These are phyloP conservation scores for Athene cunicularia DNA, from an alignment of 2,113 vertebrate genomes.

Conservation along the genomic window DNA sequence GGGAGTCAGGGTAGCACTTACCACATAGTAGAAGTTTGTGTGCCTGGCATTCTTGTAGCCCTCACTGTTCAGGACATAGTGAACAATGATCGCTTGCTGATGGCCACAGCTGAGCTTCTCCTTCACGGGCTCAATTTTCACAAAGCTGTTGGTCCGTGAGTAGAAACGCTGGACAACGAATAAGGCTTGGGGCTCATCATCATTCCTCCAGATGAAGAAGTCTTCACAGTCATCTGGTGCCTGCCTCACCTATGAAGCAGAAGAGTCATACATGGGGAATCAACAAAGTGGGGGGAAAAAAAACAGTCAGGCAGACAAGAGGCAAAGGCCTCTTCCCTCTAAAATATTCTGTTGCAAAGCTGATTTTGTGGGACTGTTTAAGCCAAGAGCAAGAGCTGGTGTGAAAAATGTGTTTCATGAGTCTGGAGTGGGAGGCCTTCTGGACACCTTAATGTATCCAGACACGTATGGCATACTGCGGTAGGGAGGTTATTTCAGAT, in stretches of 20 bases:
- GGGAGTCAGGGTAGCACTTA: slow-evolving; percentile 9
- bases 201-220: slow-evolving; percentile 9
- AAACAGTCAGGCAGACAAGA: not conserved
- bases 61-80: slow-evolving; percentile 58
- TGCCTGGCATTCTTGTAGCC: not conserved
- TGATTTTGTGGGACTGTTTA: not conserved
- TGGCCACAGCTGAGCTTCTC: slow-evolving; percentile 67
- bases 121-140: slow-evolving; percentile 53
- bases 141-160: slow-evolving; percentile 71
- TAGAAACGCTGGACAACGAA: slow-evolving; percentile 65
- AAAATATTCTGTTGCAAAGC: not conserved
- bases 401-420: not conserved
- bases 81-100: not conserved
- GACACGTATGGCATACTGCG: not conserved
- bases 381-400: not conserved
- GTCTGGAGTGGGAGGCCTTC: accelerated
- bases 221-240: slow-evolving; percentile 50
- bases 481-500: not conserved
- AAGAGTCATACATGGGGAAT: not conserved
- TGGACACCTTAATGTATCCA: not conserved
- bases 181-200: not conserved
- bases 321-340: not conserved
- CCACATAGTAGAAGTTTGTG: slow-evolving; percentile 70
- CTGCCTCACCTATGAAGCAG: slow-evolving; percentile 21
- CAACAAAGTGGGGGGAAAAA: not conserved